Evolutionary conservation across 2,797 vertebrate species (phyloP), one percentile per base, ranked within the genome.

Genomic region (Neomorphus geoffroyi): DNA sequence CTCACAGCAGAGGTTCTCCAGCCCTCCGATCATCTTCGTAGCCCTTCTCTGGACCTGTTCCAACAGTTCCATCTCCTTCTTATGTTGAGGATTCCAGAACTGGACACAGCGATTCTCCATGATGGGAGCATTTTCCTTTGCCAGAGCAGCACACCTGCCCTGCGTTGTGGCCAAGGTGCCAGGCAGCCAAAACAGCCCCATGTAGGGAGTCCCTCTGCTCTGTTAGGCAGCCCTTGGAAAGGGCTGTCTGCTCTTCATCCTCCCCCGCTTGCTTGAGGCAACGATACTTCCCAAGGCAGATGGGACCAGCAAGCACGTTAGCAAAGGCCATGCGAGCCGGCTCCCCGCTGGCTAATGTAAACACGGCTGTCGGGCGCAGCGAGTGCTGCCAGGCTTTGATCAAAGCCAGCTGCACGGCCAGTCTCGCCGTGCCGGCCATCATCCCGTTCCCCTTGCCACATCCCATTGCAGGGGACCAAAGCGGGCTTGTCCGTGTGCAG

Each of bases 311-410:
- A 26, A 7, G 58, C 82, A 60, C 77, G 90, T 86, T 92, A 33
- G 70, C 57, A 9, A 91, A 54, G 1, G 3, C 72, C 16, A 2
- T 6, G 9, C 0, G 7, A 86, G 61, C 75, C 60, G 2, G 1
- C 15, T 54, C 6, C n/a, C 39, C 37, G 1, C 13, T 0, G 0
- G n/a, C 8, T 66, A 77, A 90, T 4, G 13, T 74, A 89, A 95
- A 91, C 83, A 80, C 88, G 78, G 86, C 80, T 88, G 86, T 84
- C 5, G 39, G 83, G 58, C 2, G 22, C 46, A 1, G 66, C 1
- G 2, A 81, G 94, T 1, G 62, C 95, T 77, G 74, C 70, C 58
- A 56, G 90, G 51, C 90, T 95, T 91, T 80, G 93, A 94, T 92
- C 93, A 92, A 67, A 85, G 56, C 75, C 95, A 94, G 84, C 71